Percentiles rank a stretch among this genome's conserved stretches.
Evolutionary conservation across 2,113 vertebrate species (phyloP).

Genomic region (Mastomys coucha): DNA sequence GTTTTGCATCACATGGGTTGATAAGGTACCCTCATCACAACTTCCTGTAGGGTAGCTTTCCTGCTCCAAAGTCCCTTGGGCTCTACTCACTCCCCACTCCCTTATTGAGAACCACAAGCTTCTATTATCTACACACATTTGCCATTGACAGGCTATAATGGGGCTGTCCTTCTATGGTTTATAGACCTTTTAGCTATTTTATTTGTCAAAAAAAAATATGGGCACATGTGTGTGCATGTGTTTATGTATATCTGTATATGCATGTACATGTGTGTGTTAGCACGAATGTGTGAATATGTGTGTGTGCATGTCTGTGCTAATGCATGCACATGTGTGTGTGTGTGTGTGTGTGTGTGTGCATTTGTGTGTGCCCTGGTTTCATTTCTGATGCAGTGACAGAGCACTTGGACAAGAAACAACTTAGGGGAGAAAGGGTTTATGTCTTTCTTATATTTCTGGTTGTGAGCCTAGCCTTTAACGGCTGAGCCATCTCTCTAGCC

Average conservation of each 20-base stretch:
- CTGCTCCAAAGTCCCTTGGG: not conserved
- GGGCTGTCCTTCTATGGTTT: not conserved
- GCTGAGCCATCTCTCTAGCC: too few relatives aligned
- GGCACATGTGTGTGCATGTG: not conserved
- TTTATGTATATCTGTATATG: not conserved
- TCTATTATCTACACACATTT: not conserved
- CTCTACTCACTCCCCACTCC: accelerated
- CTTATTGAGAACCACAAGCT: not conserved
- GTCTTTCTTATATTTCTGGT: too few relatives aligned
- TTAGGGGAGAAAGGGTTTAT: not conserved
- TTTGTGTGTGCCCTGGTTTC: not conserved
- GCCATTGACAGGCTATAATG: not conserved
- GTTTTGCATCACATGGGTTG: accelerated
- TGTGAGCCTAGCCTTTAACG: too few relatives aligned
- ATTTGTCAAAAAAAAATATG: not conserved
- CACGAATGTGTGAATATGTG: too few relatives aligned
- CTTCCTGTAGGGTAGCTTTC: accelerated
- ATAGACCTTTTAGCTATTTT: not conserved
- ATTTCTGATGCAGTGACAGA: not conserved
- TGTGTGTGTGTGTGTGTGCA: too few relatives aligned
- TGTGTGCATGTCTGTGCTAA: not conserved
- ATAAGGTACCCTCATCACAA: accelerated
- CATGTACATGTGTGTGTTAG: not conserved
- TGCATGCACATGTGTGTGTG: accelerated
- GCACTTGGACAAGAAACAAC: not conserved